These are phyloP conservation scores for Acipenser ruthenus DNA, from an alignment of 2,797 vertebrate genomes.

Conservation along the genomic window DNA sequence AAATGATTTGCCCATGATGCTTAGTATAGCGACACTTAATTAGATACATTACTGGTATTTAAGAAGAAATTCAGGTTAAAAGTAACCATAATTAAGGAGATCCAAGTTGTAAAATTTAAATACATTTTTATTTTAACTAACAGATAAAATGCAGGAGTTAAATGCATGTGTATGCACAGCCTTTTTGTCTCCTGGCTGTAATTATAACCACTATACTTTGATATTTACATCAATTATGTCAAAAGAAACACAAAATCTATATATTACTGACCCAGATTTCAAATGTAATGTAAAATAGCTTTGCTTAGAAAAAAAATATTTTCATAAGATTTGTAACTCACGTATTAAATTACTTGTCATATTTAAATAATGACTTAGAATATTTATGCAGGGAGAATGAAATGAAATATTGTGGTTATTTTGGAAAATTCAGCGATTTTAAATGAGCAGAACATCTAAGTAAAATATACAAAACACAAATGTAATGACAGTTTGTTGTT, in stretches of 20 bases:
- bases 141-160: too few species aligned
- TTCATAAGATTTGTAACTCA: slow-evolving; percentile 1
- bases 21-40: too few species aligned
- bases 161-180: too few species aligned
- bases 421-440: slow-evolving; percentile 4
- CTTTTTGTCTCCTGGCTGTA: too few species aligned
- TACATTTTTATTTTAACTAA: too few species aligned
- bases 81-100: too few species aligned
- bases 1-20: too few species aligned
- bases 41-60: too few species aligned
- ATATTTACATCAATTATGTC: not conserved
- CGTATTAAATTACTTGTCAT: slow-evolving; percentile 7
- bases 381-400: slow-evolving; percentile 2
- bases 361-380: slow-evolving; percentile 8
- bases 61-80: too few species aligned
- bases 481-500: not conserved
- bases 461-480: not conserved
- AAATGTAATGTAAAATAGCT: slow-evolving; percentile 2
- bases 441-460: not conserved
- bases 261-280: not conserved
- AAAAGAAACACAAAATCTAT: slow-evolving; percentile 5
- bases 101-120: too few species aligned
- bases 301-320: slow-evolving; percentile 1
- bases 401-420: slow-evolving; percentile 4
- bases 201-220: slow-evolving; percentile 27